Evolutionary conservation across 2,797 vertebrate species (phyloP), one percentile per base, ranked within the genome.

Genomic region (Premnoplex brunnescens): DNA sequence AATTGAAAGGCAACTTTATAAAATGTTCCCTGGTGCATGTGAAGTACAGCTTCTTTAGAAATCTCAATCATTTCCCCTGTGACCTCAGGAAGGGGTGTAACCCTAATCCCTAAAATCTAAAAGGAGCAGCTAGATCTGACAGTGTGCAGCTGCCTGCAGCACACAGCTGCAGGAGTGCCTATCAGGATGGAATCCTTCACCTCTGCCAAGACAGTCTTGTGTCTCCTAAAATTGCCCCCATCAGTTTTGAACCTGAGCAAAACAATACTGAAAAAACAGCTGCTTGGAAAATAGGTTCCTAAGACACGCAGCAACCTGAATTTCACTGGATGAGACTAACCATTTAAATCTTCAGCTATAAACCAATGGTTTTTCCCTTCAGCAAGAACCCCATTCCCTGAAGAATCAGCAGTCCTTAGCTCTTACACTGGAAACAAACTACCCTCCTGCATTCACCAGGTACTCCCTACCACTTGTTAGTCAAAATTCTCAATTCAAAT

Each of bases 21-120:
- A 68, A 79, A 34, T 10, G 15, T 24, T 23, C 8, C 11, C 22
- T 41, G 13, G 12, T 64, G 17, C 1, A 8, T 14, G 10, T 63
- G 10, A 10, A 55, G 11, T 9, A 62, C 30, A 80, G 3, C 17
- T 74, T 58, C 55, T 49, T 75, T 52, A 46, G 41, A 84, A 74
- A 77, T 32, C 28, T 13, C 52, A 28, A 63, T n/a, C 18, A 15
- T 6, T 4, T 0, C 3, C 12, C 7, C 0, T 0, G 3, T 43
- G 44, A n/a, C n/a, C 27, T 51, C 2, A 0, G 39, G 7, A 2
- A 86, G 9, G 8, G 12, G 4, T 27, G 13, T 32, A 34, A 56
- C 14, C 5, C 18, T 16, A 19, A 32, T 26, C 34, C 7, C 23
- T 48, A 43, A n/a, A 64, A 5, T 14, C 22, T 30, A 6, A 41